Conservation (phyloP, 2,797 vertebrate genomes). For the Cryptoprocta ferox region DNA sequence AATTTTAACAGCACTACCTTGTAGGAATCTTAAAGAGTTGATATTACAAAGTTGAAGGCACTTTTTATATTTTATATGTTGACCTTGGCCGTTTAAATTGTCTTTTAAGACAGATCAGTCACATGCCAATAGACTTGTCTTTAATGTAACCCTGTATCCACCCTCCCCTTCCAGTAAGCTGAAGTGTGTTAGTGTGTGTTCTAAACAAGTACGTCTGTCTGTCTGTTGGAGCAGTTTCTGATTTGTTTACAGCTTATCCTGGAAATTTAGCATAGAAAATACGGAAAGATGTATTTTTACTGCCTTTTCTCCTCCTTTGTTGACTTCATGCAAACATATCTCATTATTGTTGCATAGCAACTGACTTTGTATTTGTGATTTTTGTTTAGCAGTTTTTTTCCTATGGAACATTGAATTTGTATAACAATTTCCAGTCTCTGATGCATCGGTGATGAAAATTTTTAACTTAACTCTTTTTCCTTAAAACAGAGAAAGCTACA, state of each 20-base stretch:
- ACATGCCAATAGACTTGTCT: neutral
- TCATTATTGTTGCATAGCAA: constrained; percentile 5
- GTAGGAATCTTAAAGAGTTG: neutral
- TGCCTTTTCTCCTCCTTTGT: neutral
- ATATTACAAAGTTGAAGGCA: neutral
- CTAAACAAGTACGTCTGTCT: neutral
- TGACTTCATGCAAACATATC: neutral
- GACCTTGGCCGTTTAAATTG: neutral
- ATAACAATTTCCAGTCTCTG: constrained; percentile 27
- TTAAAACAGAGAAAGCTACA: constrained; percentile 16
- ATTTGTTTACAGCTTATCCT: neutral
- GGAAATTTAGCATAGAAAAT: neutral
- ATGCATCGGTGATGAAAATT: neutral
- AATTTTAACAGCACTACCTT: neutral
- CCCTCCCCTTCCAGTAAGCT: neutral
- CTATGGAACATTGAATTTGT: neutral
- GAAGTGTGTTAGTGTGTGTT: neutral
- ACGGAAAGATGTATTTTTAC: neutral
- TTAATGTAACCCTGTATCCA: neutral
- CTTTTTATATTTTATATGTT: neutral
- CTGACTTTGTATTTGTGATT: neutral
- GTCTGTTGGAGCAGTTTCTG: neutral
- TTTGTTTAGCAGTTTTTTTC: constrained; percentile 23
- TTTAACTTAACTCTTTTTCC: neutral
- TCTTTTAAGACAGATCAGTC: neutral